Evolutionary conservation across 2,888 invertebrate species (phyloP), one percentile per base, ranked within the genome.

Genomic region (Nephrocerus scutellatus): DNA sequence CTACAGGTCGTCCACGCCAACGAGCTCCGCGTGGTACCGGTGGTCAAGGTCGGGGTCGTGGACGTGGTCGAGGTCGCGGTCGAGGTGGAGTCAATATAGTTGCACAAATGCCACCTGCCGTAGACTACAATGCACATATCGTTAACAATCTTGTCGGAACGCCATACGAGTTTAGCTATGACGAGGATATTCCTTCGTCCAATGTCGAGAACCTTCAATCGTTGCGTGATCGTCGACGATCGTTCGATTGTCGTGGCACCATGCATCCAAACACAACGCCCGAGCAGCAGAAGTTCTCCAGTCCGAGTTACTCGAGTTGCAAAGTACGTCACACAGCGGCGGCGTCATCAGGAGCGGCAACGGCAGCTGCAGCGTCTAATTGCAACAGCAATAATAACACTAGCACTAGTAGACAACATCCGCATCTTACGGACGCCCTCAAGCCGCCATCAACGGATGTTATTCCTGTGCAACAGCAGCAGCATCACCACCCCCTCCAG

Each of bases 151-250:
- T 88, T 23, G 80, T 81, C 6, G 88, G 90, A 7, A 90, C 90
- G 3, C 90, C 90, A 3, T 91, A 88, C 56, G 91, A 85, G 62
- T 77, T 84, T 49, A 81, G 88, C 62, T 85, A 85, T 48, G 83
- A 88, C 47, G 88, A 89, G 54, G 88, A 89, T 59, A 79, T 85
- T 42, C 82, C 84, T 44, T 80, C 80, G 12, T 79, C 84, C 28
- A 82, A 82, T 53, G 80, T 85, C 36, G 80, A 82, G 56, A 82
- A 84, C 62, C 66, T 89, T 9, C 80, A 86, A 54, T 80, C 86
- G 8, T 76, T 89, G 69, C 72, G 89, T 21, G 88, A 89, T 55
- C 81, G 84, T 50, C 73, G 86, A 36, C 82, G 84, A 53, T 86
- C 86, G 1, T 74, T 80, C 9, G 85, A 86, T 55, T 57, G 78